These are phyloP conservation scores for Trichomycterus rosablanca DNA, from an alignment of 2,113 vertebrate species.

Conservation along the genomic window DNA sequence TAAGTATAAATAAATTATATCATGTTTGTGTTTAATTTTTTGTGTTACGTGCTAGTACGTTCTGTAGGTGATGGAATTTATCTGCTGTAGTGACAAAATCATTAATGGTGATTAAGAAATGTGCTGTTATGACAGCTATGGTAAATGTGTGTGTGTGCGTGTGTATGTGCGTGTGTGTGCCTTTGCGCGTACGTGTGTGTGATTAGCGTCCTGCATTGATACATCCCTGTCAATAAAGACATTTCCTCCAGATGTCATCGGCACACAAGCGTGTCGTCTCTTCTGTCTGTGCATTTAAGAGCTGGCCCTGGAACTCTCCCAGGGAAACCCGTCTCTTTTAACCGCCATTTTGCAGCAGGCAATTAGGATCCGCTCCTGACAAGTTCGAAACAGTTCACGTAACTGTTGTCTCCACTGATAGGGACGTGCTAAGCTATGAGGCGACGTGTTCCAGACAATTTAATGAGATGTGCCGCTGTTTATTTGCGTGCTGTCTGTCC, in stretches of 20 bases:
- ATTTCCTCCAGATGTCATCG: slow-evolving; percentile 79
- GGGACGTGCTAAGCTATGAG: slow-evolving; percentile 65
- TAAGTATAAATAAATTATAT: too few relatives aligned
- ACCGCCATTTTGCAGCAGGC: slow-evolving; percentile 72
- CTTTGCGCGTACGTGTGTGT: slow-evolving; percentile 13
- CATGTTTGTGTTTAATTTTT: slow-evolving; percentile 18
- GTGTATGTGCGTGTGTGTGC: neutral
- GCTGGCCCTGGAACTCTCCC: slow-evolving; percentile 72
- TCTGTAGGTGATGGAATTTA: slow-evolving; percentile 26
- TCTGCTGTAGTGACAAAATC: slow-evolving; percentile 68
- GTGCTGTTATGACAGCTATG: slow-evolving; percentile 64
- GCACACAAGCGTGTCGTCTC: slow-evolving; percentile 72
- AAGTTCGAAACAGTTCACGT: slow-evolving; percentile 81
- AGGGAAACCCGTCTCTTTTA: slow-evolving; percentile 78
- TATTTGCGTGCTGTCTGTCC: slow-evolving; percentile 70
- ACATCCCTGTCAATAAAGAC: slow-evolving; percentile 77
- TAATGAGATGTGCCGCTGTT: slow-evolving; percentile 72
- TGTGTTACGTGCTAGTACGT: slow-evolving; percentile 30
- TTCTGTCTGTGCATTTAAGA: slow-evolving; percentile 69
- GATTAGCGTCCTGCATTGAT: slow-evolving; percentile 63
- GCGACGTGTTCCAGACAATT: slow-evolving; percentile 74
- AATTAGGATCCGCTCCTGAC: slow-evolving; percentile 78
- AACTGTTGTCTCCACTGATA: slow-evolving; percentile 76
- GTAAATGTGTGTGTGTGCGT: slow-evolving; percentile 25
- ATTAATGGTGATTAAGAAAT: slow-evolving; percentile 73